Evolutionary conservation across 2,113 vertebrate genomes (phyloP).

Genomic region (Pygoscelis adeliae): DNA sequence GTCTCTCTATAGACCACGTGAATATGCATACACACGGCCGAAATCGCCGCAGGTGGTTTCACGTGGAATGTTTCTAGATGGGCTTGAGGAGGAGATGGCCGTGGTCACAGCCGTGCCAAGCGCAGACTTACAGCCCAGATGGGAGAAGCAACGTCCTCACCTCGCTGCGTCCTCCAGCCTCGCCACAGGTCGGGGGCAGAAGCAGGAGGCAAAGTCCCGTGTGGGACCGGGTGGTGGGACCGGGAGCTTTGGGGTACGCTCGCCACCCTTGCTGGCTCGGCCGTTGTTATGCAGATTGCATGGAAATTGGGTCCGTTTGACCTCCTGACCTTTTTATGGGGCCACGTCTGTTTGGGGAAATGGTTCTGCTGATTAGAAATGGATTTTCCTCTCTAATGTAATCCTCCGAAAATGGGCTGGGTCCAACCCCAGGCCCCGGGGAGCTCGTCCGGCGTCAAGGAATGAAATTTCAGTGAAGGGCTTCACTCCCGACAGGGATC

Average conservation of each 20-base stretch:
- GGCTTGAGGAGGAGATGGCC: neutral
- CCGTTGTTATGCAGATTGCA: neutral
- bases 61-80: fast-evolving
- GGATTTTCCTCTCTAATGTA: neutral
- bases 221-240: neutral
- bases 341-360: neutral
- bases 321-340: neutral
- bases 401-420: neutral
- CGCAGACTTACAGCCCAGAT: neutral
- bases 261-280: neutral
- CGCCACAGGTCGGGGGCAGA: fast-evolving
- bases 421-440: neutral
- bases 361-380: neutral
- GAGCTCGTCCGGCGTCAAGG: fast-evolving
- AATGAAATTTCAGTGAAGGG: neutral
- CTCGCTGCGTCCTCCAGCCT: neutral
- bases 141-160: neutral
- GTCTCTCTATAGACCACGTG: fast-evolving
- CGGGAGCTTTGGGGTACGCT: fast-evolving
- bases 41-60: neutral
- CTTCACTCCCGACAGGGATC: neutral
- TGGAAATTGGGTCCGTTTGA: neutral
- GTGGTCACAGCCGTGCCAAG: fast-evolving
- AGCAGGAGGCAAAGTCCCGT: neutral
- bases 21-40: fast-evolving